Percentiles rank a stretch among this genome's conserved stretches.
Evolutionary conservation across 1,140 invertebrate species (phyloP).

Genomic region (Heliconius himera): DNA sequence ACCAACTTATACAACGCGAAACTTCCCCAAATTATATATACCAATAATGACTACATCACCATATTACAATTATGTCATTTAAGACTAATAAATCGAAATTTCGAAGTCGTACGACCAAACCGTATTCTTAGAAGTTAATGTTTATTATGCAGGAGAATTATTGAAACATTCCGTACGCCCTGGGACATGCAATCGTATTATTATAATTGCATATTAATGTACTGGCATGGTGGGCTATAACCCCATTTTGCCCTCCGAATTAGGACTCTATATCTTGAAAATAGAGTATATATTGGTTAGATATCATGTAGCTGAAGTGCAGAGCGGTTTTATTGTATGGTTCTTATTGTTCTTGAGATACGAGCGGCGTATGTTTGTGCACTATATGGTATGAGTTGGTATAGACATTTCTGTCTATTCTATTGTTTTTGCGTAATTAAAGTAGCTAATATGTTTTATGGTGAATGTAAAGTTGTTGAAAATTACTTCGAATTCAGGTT

Average conservation of each 20-base stretch:
- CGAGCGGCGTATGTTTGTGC: neutral
- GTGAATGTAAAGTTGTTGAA: neutral
- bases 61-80: too few relatives aligned
- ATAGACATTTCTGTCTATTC: neutral
- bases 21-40: too few relatives aligned
- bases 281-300: neutral
- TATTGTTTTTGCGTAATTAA: slow-evolving; percentile 6
- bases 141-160: slow-evolving; percentile 12
- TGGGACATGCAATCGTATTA: slow-evolving; percentile 15
- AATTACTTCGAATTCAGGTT: neutral
- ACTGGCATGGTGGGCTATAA: slow-evolving; percentile 11
- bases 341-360: slow-evolving; percentile 7
- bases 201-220: slow-evolving; percentile 22
- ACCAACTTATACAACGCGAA: too few relatives aligned
- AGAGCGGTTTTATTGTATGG: neutral
- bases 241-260: neutral
- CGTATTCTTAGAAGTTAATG: neutral
- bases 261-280: neutral
- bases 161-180: slow-evolving; percentile 20
- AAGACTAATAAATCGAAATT: neutral
- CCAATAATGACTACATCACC: too few relatives aligned
- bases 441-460: neutral
- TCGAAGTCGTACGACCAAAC: neutral
- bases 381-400: slow-evolving; percentile 2
- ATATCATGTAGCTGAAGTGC: neutral